Evolutionary conservation across 2,797 vertebrate species (phyloP).

Genomic region (Atherinosoma microstoma): DNA sequence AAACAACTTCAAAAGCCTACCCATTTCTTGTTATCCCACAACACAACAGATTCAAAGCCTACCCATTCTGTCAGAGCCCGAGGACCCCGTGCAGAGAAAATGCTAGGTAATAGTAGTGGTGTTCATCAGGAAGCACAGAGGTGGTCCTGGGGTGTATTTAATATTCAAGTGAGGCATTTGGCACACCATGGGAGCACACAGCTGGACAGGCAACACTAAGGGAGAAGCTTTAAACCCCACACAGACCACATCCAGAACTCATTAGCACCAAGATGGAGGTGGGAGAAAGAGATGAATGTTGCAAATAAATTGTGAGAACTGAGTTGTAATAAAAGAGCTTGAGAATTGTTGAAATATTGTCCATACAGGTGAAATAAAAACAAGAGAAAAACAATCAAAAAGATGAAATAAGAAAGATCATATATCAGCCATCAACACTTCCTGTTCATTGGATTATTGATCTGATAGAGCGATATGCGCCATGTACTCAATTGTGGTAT

Average conservation of each 20-base stretch:
- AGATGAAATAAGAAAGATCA: background rate
- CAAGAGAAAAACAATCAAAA: background rate
- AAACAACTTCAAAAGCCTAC: slow-evolving; percentile 55
- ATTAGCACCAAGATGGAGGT: slow-evolving; percentile 55
- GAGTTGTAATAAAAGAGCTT: slow-evolving; percentile 14
- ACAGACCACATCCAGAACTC: slow-evolving; percentile 62
- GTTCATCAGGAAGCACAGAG: slow-evolving; percentile 73
- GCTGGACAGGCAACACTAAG: slow-evolving; percentile 58
- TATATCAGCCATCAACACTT: slow-evolving; percentile 1
- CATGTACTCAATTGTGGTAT: slow-evolving; percentile 6
- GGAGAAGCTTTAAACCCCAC: slow-evolving; percentile 67
- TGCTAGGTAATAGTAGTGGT: slow-evolving; percentile 55
- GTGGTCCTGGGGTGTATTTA: slow-evolving; percentile 74
- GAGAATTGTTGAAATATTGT: slow-evolving; percentile 1
- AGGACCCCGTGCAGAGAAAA: slow-evolving; percentile 55
- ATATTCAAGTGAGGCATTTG: slow-evolving; percentile 83
- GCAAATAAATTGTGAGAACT: slow-evolving; percentile 6
- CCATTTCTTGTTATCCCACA: slow-evolving; percentile 50
- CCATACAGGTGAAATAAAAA: slow-evolving; percentile 2
- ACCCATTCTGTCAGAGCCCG: slow-evolving; percentile 43
- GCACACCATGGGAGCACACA: slow-evolving; percentile 67
- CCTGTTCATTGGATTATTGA: background rate
- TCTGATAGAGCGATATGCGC: background rate
- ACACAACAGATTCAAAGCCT: slow-evolving; percentile 54
- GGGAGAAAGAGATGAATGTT: slow-evolving; percentile 23